phyloP scores from a whole-genome alignment of 2,888 invertebrate species.

The Drosophila maculinotata region DNA sequence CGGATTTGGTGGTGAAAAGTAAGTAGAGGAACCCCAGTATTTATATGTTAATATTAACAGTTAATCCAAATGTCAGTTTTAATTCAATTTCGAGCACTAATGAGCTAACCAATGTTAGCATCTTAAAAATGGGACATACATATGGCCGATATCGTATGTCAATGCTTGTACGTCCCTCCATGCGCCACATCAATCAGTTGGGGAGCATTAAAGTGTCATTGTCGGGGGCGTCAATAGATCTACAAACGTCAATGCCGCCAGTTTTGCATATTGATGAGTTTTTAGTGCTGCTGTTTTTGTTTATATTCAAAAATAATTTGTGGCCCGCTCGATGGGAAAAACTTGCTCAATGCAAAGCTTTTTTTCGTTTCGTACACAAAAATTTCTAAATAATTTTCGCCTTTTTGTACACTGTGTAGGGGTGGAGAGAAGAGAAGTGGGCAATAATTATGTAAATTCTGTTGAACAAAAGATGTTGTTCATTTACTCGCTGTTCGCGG shows the following conservation, averaged over 20 bases:
- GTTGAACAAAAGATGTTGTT: constrained; percentile 55
- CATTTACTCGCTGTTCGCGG: constrained; percentile 60
- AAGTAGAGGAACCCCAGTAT: constrained; percentile 73
- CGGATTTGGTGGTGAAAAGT: constrained; percentile 93
- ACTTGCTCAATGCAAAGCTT: constrained; percentile 52
- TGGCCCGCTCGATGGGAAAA: constrained; percentile 19
- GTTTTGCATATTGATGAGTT: constrained; percentile 67
- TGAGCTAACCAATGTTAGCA: constrained; percentile 24
- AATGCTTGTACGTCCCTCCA: constrained; percentile 35
- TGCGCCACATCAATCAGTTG: constrained; percentile 68
- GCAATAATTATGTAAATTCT: constrained; percentile 75
- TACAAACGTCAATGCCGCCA: constrained; percentile 71
- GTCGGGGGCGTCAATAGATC: constrained; percentile 72
- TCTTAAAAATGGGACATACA: constrained; percentile 29
- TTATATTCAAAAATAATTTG: constrained; percentile 59
- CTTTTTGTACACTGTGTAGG: constrained; percentile 2
- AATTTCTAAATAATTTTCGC: constrained; percentile 52
- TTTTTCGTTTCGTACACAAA: constrained; percentile 39
- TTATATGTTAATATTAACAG: constrained; percentile 2
- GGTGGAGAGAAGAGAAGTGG: constrained; percentile 42
- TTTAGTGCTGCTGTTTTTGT: constrained; percentile 68
- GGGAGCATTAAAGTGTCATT: constrained; percentile 74
- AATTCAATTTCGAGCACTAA: too few relatives aligned
- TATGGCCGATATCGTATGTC: constrained; percentile 64
- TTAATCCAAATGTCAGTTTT: not conserved